phyloP scores from a whole-genome alignment of 1,140 invertebrate species.

The Doryteuthis pealeii region DNA sequence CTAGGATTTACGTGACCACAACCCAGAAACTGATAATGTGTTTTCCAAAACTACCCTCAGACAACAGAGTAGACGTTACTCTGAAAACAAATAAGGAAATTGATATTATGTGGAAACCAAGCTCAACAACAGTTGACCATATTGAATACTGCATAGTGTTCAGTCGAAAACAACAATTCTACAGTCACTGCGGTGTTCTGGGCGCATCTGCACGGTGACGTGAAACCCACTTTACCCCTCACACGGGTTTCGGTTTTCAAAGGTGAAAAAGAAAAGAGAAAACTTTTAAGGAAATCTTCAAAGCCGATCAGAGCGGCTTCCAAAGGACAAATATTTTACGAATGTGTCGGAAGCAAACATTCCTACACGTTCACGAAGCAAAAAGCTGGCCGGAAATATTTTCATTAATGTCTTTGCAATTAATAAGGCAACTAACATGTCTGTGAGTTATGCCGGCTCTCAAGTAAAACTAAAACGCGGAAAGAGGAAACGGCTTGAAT shows the following conservation, averaged over 20 bases:
- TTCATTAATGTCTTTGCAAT: conserved; percentile 55
- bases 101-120: conserved; percentile 40
- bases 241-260: conserved; percentile 42
- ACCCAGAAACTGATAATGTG: conserved; percentile 19
- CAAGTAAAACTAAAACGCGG: conserved; percentile 34
- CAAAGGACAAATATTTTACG: conserved; percentile 31
- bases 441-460: conserved; percentile 42
- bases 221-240: conserved; percentile 28
- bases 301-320: conserved; percentile 29
- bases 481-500: conserved; percentile 17
- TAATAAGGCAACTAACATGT: conserved; percentile 39
- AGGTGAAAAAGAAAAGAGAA: conserved; percentile 34
- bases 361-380: conserved; percentile 44
- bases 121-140: conserved; percentile 11
- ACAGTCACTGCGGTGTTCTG: conserved; percentile 44
- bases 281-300: conserved; percentile 24
- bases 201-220: conserved; percentile 37
- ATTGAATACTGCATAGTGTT: conserved; percentile 52
- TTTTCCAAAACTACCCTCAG: conserved; percentile 40
- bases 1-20: conserved; percentile 35
- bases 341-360: conserved; percentile 49
- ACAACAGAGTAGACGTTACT: conserved; percentile 31
- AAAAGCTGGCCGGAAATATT: conserved; percentile 44
- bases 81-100: conserved; percentile 27
- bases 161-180: conserved; percentile 40